phyloP scores from a whole-genome alignment of 1,140 invertebrate species.

The Xylocopa sonorina region DNA sequence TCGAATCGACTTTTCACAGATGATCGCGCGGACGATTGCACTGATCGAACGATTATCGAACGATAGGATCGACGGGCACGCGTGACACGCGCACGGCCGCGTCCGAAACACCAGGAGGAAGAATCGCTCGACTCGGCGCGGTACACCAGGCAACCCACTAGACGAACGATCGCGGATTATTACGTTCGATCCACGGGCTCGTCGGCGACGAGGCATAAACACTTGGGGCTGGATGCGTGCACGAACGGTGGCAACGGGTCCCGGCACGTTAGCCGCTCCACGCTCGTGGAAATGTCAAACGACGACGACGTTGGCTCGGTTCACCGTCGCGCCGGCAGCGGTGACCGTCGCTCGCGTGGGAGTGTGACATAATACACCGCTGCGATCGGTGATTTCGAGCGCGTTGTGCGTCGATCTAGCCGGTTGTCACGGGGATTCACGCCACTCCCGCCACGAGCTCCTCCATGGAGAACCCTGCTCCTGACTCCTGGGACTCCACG shows the following conservation, averaged over 20 bases:
- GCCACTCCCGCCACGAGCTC: neutral
- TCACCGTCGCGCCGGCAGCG: constrained; percentile 43
- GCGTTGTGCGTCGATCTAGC: neutral
- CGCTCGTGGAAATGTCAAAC: constrained; percentile 73
- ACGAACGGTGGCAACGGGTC: neutral
- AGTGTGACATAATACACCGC: constrained; percentile 76
- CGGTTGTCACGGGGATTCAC: constrained; percentile 1
- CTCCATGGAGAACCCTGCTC: neutral
- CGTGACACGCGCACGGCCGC: neutral
- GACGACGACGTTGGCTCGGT: constrained; percentile 60
- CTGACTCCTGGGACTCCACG: too few species aligned
- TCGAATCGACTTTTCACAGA: neutral
- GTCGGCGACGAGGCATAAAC: neutral
- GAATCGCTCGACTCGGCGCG: neutral
- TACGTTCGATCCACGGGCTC: neutral
- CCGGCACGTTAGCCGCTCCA: constrained; percentile 35
- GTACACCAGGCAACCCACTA: neutral
- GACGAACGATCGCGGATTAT: neutral
- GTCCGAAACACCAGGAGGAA: neutral
- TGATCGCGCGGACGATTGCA: constrained; percentile 9
- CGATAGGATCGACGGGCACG: neutral
- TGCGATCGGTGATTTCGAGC: neutral
- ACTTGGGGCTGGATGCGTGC: constrained; percentile 13
- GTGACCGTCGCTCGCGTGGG: constrained; percentile 73
- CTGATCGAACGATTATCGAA: neutral